Percentiles rank a stretch among this genome's conserved stretches.
These are phyloP conservation scores for Invenusta paracnida DNA, from an alignment of 2,888 invertebrate genomes.

Conservation along the genomic window DNA sequence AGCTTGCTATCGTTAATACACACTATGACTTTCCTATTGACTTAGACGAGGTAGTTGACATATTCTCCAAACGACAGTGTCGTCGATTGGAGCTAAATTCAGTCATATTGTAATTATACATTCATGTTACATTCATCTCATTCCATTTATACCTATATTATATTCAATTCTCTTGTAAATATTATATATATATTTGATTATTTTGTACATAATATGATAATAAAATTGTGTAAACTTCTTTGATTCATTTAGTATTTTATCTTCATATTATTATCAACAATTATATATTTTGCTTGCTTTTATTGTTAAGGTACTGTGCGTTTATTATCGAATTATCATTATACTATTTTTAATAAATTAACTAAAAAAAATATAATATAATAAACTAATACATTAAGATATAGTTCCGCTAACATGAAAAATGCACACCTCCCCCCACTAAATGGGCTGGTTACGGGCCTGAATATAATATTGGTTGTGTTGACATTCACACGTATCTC, in stretches of 20 bases:
- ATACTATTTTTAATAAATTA: not conserved
- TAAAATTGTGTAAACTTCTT: not conserved
- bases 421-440: not conserved
- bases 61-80: not conserved
- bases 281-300: not conserved
- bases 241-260: not conserved
- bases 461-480: not conserved
- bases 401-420: not conserved
- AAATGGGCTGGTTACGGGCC: not conserved
- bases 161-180: not conserved
- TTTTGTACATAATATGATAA: not conserved
- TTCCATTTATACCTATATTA: not conserved
- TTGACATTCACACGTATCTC: too few relatives aligned
- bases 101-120: not conserved
- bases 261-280: not conserved
- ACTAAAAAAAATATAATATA: not conserved
- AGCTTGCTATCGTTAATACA: not conserved
- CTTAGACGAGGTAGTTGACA: not conserved
- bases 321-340: not conserved
- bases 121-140: not conserved
- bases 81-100: not conserved
- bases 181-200: not conserved
- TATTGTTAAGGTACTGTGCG: not conserved
- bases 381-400: not conserved
- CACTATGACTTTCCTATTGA: not conserved